Percentiles rank a stretch among this genome's conserved stretches.
Evolutionary conservation across 2,888 invertebrate genomes (phyloP).

Genomic region (Tetheella fluctuosa): DNA sequence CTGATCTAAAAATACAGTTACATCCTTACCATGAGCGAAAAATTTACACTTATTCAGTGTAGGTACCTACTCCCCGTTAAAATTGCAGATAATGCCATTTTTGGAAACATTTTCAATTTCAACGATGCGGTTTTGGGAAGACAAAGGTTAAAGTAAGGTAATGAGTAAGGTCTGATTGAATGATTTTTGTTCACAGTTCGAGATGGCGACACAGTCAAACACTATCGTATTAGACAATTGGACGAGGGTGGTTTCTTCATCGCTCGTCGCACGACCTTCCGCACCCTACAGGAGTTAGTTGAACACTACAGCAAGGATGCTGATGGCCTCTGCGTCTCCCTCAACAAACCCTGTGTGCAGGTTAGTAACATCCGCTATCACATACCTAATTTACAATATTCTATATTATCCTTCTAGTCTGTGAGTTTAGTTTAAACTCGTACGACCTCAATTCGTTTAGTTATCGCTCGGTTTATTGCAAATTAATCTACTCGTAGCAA

Average conservation of each 20-base stretch:
- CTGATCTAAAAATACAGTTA: neutral
- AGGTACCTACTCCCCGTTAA: no score
- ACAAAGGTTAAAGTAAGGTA: neutral
- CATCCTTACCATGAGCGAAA: neutral
- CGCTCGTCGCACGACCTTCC: slow-evolving; percentile 98
- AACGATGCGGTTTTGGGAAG: neutral
- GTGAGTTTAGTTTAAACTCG: neutral
- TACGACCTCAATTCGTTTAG: neutral
- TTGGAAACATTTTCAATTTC: neutral
- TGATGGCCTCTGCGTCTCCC: slow-evolving; percentile 98
- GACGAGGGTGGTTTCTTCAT: slow-evolving; percentile 99
- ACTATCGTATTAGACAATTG: slow-evolving; percentile 98
- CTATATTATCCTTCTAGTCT: neutral
- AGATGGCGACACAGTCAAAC: slow-evolving; percentile 99
- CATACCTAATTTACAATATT: neutral
- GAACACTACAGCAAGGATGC: slow-evolving; percentile 99
- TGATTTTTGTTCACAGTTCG: slow-evolving; percentile 88
- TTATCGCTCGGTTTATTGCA: slow-evolving; percentile 1
- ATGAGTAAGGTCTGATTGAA: neutral
- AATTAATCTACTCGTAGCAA: slow-evolving; percentile 1
- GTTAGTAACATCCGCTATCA: slow-evolving; percentile 72
- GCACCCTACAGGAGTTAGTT: slow-evolving; percentile 98
- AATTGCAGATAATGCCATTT: neutral
- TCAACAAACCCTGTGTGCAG: slow-evolving; percentile 97
- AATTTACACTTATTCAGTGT: neutral